Evolutionary conservation across 2,797 vertebrate genomes (phyloP).

Genomic region (Hydrocynus forskahlii): DNA sequence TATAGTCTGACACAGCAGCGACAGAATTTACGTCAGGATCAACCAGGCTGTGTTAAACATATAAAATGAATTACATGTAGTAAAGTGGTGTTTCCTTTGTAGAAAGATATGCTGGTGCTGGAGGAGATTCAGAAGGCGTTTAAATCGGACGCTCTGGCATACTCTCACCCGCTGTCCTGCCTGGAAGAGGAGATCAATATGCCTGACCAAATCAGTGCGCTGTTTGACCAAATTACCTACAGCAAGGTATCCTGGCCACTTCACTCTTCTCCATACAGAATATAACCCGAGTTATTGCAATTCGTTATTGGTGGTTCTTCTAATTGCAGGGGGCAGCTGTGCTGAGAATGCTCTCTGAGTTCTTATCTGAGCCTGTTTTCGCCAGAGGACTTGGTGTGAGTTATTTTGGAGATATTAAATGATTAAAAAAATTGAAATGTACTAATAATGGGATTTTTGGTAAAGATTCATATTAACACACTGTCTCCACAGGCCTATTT

Average conservation of each 20-base stretch:
- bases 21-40: too few relatives aligned
- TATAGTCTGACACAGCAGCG: too few relatives aligned
- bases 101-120: slow-evolving; percentile 76
- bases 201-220: slow-evolving; percentile 48
- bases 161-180: slow-evolving; percentile 61
- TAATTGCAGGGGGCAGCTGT: slow-evolving; percentile 79
- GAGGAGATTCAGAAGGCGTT: slow-evolving; percentile 70
- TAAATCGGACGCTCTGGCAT: slow-evolving; percentile 52
- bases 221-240: slow-evolving; percentile 64
- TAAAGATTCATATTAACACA: neutral
- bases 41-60: too few relatives aligned
- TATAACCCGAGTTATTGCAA: neutral
- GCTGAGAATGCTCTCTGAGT: slow-evolving; percentile 89
- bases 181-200: slow-evolving; percentile 48
- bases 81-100: neutral
- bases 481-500: slow-evolving; percentile 84
- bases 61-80: neutral
- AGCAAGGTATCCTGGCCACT: slow-evolving; percentile 57
- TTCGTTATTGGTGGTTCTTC: neutral
- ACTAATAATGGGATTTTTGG: too few relatives aligned
- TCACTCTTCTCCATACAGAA: too few relatives aligned
- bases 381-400: slow-evolving; percentile 69
- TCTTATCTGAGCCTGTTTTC: slow-evolving; percentile 84
- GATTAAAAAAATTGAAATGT: too few relatives aligned
- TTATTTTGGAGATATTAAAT: neutral